Conservation (phyloP, 2,888 invertebrate genomes). For the Limnephilus lunatus region DNA sequence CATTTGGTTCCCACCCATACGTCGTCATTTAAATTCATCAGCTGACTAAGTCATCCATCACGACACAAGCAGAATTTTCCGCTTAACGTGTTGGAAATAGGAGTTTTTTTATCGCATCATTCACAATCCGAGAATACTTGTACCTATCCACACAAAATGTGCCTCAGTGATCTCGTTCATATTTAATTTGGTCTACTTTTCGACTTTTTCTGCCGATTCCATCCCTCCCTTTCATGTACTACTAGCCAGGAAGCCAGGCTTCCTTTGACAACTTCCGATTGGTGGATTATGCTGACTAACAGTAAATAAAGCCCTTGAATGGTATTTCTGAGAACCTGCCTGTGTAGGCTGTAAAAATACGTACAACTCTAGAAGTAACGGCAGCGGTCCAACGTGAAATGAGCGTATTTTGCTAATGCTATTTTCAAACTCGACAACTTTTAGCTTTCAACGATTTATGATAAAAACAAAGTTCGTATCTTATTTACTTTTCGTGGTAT, state of each 20-base stretch:
- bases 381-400: background rate
- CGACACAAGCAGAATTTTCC: too few relatives aligned
- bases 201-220: background rate
- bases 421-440: constrained; percentile 7
- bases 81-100: too few relatives aligned
- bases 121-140: too few relatives aligned
- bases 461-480: background rate
- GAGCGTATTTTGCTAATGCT: background rate
- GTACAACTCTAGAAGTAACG: background rate
- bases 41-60: too few relatives aligned
- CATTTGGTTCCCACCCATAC: too few relatives aligned
- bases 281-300: background rate
- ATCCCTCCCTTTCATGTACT: background rate
- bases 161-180: background rate
- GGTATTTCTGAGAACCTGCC: background rate
- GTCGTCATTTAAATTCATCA: too few relatives aligned
- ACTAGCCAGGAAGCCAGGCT: background rate
- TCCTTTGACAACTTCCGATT: background rate
- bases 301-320: background rate
- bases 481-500: background rate
- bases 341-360: background rate
- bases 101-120: too few relatives aligned
- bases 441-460: background rate
- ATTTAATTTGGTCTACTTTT: background rate
- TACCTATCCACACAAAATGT: background rate